A percentile compares a stretch with the other conserved stretches of the same genome.
Conservation (phyloP, 30 jellyfish, hydroid and myxozoan species). For the Aurelia aurita complex sp. Pacific region DNA sequence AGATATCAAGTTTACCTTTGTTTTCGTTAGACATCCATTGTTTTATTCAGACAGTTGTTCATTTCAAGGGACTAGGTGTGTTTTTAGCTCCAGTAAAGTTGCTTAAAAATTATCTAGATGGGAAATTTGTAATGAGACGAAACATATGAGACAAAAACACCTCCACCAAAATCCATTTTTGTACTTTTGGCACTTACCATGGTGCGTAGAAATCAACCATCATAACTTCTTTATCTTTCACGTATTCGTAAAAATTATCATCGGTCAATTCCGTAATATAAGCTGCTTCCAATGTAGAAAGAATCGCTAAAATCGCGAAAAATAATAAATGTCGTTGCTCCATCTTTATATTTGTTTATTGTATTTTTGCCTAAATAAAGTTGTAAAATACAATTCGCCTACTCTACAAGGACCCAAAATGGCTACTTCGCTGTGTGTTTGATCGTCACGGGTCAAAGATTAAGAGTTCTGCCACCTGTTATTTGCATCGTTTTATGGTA, state of each 20-base stretch:
- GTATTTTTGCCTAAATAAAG: background rate
- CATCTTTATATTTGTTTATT: background rate
- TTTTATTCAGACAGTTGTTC: too few species aligned
- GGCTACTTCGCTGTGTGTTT: background rate
- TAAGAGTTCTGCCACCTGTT: constrained; percentile 19
- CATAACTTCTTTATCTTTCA: constrained; percentile 79
- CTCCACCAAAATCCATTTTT: too few species aligned
- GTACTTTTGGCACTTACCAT: constrained; percentile 56
- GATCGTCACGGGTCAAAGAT: constrained; percentile 24
- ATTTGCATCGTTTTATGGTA: background rate
- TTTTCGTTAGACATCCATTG: too few species aligned
- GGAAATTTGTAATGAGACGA: too few species aligned
- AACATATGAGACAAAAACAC: too few species aligned
- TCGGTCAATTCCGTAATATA: constrained; percentile 79
- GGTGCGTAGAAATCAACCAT: constrained; percentile 95
- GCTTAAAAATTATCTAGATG: too few species aligned
- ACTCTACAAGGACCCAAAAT: background rate
- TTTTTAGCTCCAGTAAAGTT: too few species aligned
- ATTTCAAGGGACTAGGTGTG: too few species aligned
- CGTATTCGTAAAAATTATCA: constrained; percentile 84
- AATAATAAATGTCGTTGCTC: background rate
- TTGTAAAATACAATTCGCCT: background rate
- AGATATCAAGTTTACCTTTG: too few species aligned
- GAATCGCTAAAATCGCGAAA: constrained; percentile 5
- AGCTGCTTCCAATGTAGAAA: constrained; percentile 40